Percentiles rank a stretch among this genome's conserved stretches.
Evolutionary conservation across 2,113 vertebrate genomes (phyloP).

Genomic region (Zapus hudsonius): DNA sequence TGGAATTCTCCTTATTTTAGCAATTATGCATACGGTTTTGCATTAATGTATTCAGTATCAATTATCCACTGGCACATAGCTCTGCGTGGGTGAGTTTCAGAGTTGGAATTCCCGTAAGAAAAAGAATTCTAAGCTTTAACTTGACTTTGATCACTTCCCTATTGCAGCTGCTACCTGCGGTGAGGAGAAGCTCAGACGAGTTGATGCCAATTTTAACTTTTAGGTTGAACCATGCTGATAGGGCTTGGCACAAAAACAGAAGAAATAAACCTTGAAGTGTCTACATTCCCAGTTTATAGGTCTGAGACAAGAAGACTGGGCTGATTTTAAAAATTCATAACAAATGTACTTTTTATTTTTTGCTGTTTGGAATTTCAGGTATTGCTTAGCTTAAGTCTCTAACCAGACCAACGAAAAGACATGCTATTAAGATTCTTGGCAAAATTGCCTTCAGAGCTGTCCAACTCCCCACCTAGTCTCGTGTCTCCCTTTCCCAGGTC

Average conservation of each 20-base stretch:
- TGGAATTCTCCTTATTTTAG: conserved; percentile 71
- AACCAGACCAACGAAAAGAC: background rate
- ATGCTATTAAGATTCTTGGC: conserved; percentile 5
- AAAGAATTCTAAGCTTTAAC: conserved; percentile 71
- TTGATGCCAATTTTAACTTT: conserved; percentile 54
- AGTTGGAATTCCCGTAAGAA: conserved; percentile 75
- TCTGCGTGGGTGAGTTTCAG: conserved; percentile 79
- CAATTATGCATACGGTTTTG: conserved; percentile 63
- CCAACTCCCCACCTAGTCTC: background rate
- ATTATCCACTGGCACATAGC: conserved; percentile 73
- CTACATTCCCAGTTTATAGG: conserved; percentile 4
- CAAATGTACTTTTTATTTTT: conserved; percentile 28
- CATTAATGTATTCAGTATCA: conserved; percentile 78
- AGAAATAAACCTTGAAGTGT: conserved; percentile 21
- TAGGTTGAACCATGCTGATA: conserved; percentile 31
- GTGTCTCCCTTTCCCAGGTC: background rate
- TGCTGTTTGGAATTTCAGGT: background rate
- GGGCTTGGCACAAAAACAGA: conserved; percentile 50
- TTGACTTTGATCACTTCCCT: conserved; percentile 69
- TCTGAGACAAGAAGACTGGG: background rate
- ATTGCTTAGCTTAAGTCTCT: background rate
- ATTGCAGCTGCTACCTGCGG: conserved; percentile 22
- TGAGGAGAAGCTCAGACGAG: conserved; percentile 42
- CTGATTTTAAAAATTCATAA: conserved; percentile 45
- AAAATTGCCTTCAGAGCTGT: background rate